phyloP scores from a whole-genome alignment of 92 coral and sea anemone genomes.

The Pocillopora meandrina region DNA sequence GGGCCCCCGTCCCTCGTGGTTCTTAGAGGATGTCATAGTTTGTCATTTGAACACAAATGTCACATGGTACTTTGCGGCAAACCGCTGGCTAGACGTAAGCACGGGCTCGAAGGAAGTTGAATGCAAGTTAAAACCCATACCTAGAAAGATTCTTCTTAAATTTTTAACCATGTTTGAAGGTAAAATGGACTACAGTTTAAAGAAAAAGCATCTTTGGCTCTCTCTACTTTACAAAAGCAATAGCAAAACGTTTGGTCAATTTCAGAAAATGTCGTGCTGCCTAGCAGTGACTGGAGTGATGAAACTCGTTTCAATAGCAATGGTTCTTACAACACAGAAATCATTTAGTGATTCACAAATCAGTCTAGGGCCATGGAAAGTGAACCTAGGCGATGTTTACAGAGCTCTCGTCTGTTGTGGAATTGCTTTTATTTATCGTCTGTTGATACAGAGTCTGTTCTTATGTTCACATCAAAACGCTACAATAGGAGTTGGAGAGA shows the following conservation, averaged over 20 bases:
- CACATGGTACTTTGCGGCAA: slow-evolving; percentile 70
- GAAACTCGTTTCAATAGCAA: slow-evolving; percentile 29
- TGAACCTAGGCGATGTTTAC: slow-evolving; percentile 47
- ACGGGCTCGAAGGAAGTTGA: slow-evolving; percentile 60
- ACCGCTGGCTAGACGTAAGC: slow-evolving; percentile 76
- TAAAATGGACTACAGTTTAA: slow-evolving; percentile 43
- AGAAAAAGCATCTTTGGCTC: slow-evolving; percentile 64
- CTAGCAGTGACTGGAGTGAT: slow-evolving; percentile 39
- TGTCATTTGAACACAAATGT: slow-evolving; percentile 69
- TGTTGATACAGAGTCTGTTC: slow-evolving; percentile 47
- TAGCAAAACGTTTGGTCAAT: slow-evolving; percentile 47
- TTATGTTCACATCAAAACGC: slow-evolving; percentile 25
- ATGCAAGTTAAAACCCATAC: slow-evolving; percentile 52
- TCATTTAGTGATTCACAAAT: slow-evolving; percentile 27
- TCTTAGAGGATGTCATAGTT: slow-evolving; percentile 61
- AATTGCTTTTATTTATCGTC: slow-evolving; percentile 51
- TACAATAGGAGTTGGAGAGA: neutral
- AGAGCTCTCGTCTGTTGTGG: slow-evolving; percentile 52
- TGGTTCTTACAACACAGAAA: slow-evolving; percentile 31
- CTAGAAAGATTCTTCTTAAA: slow-evolving; percentile 42
- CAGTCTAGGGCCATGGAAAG: slow-evolving; percentile 51
- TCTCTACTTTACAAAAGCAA: slow-evolving; percentile 45
- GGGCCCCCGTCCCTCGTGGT: slow-evolving; percentile 78
- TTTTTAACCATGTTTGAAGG: slow-evolving; percentile 55
- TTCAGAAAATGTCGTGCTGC: slow-evolving; percentile 56